Percentiles rank a stretch among this genome's conserved stretches.
Conservation (phyloP, 2,113 vertebrate species). For the Platanista minor region DNA sequence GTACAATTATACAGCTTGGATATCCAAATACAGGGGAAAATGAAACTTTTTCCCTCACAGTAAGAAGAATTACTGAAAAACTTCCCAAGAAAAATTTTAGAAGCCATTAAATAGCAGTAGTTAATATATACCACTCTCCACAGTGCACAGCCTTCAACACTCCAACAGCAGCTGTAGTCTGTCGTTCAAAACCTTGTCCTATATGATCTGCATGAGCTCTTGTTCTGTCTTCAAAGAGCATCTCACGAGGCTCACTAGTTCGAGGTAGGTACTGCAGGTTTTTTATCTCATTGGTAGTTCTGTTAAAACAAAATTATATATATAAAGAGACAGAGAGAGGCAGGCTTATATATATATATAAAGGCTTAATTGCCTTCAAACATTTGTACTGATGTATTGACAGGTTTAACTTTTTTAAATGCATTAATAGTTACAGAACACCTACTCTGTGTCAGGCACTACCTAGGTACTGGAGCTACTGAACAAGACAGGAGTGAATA, state of each 20-base stretch:
- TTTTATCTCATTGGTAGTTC: slow-evolving; percentile 99
- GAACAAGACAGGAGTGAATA: background rate
- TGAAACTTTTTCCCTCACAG: background rate
- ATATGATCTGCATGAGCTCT: slow-evolving; percentile 97
- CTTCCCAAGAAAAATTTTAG: background rate
- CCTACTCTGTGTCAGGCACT: background rate
- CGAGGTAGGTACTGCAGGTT: slow-evolving; percentile 99
- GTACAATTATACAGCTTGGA: background rate
- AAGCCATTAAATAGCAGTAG: background rate
- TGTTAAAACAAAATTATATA: slow-evolving; percentile 62
- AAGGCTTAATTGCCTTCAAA: background rate
- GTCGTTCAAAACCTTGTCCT: slow-evolving; percentile 96
- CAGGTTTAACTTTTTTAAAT: background rate
- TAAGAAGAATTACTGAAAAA: background rate
- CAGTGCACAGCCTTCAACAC: slow-evolving; percentile 94
- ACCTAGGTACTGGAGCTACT: background rate
- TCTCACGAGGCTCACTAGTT: slow-evolving; percentile 95
- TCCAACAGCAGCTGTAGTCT: slow-evolving; percentile 96
- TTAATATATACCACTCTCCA: slow-evolving; percentile 87
- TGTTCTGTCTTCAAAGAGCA: slow-evolving; percentile 97
- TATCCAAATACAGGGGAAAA: background rate
- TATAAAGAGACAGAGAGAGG: background rate
- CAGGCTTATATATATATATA: background rate
- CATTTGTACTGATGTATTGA: background rate
- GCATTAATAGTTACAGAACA: background rate